Conservation (phyloP, 2,113 vertebrate genomes). For the Proterorhinus semilunaris region DNA sequence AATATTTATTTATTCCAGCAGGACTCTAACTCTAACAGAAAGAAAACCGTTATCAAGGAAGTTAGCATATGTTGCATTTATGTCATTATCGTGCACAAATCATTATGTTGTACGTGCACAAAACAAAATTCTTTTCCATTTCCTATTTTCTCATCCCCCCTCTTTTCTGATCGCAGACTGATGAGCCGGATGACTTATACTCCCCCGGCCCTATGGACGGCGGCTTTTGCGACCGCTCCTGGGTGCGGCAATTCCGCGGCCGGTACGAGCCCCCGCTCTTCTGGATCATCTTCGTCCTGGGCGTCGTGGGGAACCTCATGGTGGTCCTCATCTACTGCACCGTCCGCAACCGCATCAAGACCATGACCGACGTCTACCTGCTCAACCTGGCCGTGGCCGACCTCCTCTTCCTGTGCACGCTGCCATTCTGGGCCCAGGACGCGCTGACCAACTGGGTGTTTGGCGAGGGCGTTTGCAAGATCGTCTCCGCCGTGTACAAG, state of each 20-base stretch:
- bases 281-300: slow-evolving; percentile 83
- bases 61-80: too few relatives aligned
- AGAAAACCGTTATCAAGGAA: too few relatives aligned
- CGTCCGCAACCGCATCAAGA: slow-evolving; percentile 81
- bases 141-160: too few relatives aligned
- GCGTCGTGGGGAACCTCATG: slow-evolving; percentile 80
- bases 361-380: slow-evolving; percentile 84
- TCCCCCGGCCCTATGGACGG: rapidly evolving
- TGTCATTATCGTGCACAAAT: too few relatives aligned
- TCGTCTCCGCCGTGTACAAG: slow-evolving; percentile 82
- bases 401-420: slow-evolving; percentile 84
- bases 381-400: slow-evolving; percentile 86
- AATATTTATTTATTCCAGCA: too few relatives aligned
- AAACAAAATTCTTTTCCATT: too few relatives aligned
- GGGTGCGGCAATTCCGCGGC: slow-evolving; percentile 73
- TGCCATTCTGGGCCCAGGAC: slow-evolving; percentile 88
- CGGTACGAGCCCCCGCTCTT: slow-evolving; percentile 80
- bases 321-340: slow-evolving; percentile 83
- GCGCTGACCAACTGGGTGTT: slow-evolving; percentile 79
- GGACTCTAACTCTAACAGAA: too few relatives aligned
- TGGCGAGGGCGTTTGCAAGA: slow-evolving; percentile 77
- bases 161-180: neutral
- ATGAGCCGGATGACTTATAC: slow-evolving; percentile 24
- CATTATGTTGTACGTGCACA: too few relatives aligned
- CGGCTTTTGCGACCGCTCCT: slow-evolving; percentile 67